Base-by-base conservation (phyloP, 53 echinoderm and acorn worm species). In the Echinarachnius parma region DNA sequence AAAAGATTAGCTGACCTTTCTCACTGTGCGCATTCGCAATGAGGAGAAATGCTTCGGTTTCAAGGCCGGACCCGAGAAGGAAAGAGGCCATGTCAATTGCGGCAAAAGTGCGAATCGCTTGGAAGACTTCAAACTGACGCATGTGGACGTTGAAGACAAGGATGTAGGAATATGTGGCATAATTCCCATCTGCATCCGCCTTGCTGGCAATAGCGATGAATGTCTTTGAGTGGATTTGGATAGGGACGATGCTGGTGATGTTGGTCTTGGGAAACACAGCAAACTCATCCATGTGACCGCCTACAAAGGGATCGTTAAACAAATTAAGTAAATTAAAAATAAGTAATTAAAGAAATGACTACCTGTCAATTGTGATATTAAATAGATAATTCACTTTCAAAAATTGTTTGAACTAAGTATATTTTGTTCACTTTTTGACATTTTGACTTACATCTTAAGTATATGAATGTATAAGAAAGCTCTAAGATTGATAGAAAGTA, bases 21-120 rank as follows among this genome's bases (percentile, higher is more conserved):
- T 60, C 60, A 48, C 56, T 28, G 24, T 72, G 39, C 14, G 74
- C 60, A 37, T 76, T 81, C n/a, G 84, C 94, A 2, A 90, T 75
- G 15, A 86, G 81, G 24, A 98, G 75, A 35, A 88, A 98, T 23
- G 77, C 39, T 20, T 98, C 91, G 21, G 83, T 55, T 4, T 91
- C 80, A n/a, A 58, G 46, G 16, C 82, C 85, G 0, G 78, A 76
- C 9, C 86, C 91, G 28, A 92, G 65, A 0, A 77, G 47, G 50
- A 98, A 98, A n/a, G 66, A 54, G 22, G 84, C 98, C 77, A 79
- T 88, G 53, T 88, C 86, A 1, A 78, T 44, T 30, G 91, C 98
- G 1, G 88, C 81, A 34, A 75, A 48, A 1, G 86, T 83, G 19
- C 45, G 53, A 21, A 98, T 67, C 28, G 87, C 83, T 78, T 98